Evolutionary conservation across 2,113 vertebrate genomes (phyloP).

Genomic region (Pholis gunnellus): DNA sequence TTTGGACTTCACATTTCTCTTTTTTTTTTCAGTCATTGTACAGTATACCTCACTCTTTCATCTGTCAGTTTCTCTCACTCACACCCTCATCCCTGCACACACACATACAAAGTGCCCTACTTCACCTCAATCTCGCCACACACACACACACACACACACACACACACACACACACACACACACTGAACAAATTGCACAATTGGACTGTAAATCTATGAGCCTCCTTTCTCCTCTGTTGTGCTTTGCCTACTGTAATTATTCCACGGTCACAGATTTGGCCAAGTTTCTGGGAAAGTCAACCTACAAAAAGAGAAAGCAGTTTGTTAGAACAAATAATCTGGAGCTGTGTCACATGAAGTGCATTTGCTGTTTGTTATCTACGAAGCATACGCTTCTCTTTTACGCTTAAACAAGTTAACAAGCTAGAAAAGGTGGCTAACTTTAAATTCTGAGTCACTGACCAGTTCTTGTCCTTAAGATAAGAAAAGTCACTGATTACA

Average conservation of each 20-base stretch:
- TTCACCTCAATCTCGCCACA: neutral
- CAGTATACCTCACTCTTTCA: constrained; percentile 1
- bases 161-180: constrained; percentile 31
- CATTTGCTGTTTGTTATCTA: neutral
- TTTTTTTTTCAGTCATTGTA: constrained; percentile 30
- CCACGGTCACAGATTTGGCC: constrained; percentile 98
- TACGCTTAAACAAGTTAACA: neutral
- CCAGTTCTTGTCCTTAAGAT: neutral
- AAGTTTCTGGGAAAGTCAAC: constrained; percentile 97
- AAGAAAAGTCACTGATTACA: neutral
- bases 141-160: constrained; percentile 20
- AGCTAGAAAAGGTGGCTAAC: neutral
- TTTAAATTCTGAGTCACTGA: neutral
- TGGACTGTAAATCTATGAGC: constrained; percentile 73
- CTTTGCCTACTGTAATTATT: constrained; percentile 78
- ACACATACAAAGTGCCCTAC: constrained; percentile 8
- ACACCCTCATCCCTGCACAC: neutral
- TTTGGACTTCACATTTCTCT: constrained; percentile 78
- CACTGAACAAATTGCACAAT: constrained; percentile 60
- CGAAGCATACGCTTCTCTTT: neutral
- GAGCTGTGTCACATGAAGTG: neutral
- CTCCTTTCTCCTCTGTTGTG: constrained; percentile 36
- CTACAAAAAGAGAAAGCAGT: constrained; percentile 76
- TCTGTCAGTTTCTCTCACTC: neutral
- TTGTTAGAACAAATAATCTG: constrained; percentile 20